These are phyloP conservation scores for Diaprepes abbreviatus DNA, from an alignment of 2,888 invertebrate species.

Conservation along the genomic window DNA sequence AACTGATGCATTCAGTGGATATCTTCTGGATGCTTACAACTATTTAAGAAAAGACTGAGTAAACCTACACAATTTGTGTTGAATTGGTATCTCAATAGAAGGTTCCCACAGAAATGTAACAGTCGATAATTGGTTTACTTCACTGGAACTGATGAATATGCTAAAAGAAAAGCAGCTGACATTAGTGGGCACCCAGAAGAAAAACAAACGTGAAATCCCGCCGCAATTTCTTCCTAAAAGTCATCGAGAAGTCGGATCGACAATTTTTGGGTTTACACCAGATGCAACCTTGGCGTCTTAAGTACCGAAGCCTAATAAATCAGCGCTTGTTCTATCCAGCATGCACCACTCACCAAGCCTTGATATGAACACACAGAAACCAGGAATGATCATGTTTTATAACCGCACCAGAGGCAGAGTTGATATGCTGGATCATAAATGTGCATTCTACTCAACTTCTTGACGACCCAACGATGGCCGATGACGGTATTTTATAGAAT, in stretches of 20 bases:
- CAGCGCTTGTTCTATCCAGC: conserved; percentile 56
- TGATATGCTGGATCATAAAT: conserved; percentile 29
- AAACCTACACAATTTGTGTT: too few relatives aligned
- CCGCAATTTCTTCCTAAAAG: conserved; percentile 21
- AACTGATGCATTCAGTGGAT: too few relatives aligned
- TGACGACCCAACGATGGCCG: too few relatives aligned
- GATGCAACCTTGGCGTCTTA: conserved; percentile 46
- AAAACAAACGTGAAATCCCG: not conserved
- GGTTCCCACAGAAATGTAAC: conserved; percentile 50
- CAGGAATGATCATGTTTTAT: conserved; percentile 21
- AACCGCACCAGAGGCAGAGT: conserved; percentile 30
- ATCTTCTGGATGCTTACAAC: too few relatives aligned
- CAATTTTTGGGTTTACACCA: conserved; percentile 11
- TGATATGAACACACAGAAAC: too few relatives aligned
- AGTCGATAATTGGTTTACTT: conserved; percentile 43
- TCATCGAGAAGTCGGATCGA: conserved; percentile 19
- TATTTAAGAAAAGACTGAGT: too few relatives aligned
- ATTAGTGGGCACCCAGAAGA: too few relatives aligned
- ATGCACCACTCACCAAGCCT: conserved; percentile 54
- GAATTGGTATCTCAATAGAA: too few relatives aligned
- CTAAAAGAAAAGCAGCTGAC: not conserved
- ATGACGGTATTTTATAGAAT: too few relatives aligned
- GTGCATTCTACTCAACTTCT: conserved; percentile 12
- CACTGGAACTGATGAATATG: too few relatives aligned
- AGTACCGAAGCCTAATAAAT: conserved; percentile 49